Conservation (phyloP, 1,140 invertebrate species). For the Saccostrea echinata region DNA sequence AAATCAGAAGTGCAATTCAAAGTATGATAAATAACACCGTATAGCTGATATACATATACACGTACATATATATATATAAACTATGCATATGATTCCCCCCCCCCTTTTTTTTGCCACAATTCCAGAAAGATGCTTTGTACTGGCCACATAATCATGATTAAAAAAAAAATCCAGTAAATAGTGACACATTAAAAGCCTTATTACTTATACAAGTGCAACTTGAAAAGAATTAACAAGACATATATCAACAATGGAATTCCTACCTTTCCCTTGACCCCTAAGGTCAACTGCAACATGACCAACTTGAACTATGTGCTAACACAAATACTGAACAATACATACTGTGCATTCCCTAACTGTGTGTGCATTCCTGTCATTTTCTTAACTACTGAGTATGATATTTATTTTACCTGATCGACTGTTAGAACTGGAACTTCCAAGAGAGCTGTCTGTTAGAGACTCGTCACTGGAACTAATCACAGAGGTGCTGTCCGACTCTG, state of each 20-base stretch:
- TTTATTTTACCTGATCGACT: conserved; percentile 74
- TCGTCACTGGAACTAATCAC: conserved; percentile 75
- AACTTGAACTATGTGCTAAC: conserved; percentile 18
- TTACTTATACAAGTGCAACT: conserved; percentile 32
- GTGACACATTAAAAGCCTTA: conserved; percentile 34
- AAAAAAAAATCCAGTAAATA: conserved; percentile 9
- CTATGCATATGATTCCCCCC: neutral
- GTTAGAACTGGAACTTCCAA: conserved; percentile 70
- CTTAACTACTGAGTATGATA: neutral
- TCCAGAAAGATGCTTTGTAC: conserved; percentile 14
- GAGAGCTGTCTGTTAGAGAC: conserved; percentile 71
- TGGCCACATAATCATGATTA: conserved; percentile 16
- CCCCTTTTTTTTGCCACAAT: neutral
- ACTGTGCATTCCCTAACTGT: conserved; percentile 21
- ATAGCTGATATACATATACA: neutral
- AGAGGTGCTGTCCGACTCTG: conserved; percentile 74
- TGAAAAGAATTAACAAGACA: conserved; percentile 5
- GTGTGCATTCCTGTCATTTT: neutral
- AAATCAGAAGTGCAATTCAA: neutral
- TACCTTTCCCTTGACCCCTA: neutral
- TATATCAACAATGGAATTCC: neutral
- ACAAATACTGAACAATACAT: conserved; percentile 3
- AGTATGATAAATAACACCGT: neutral
- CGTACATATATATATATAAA: neutral
- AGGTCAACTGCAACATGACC: neutral